These are phyloP conservation scores for Panagrolaimus sp. DNA, from an alignment of 1,140 invertebrate species.

Conservation along the genomic window DNA sequence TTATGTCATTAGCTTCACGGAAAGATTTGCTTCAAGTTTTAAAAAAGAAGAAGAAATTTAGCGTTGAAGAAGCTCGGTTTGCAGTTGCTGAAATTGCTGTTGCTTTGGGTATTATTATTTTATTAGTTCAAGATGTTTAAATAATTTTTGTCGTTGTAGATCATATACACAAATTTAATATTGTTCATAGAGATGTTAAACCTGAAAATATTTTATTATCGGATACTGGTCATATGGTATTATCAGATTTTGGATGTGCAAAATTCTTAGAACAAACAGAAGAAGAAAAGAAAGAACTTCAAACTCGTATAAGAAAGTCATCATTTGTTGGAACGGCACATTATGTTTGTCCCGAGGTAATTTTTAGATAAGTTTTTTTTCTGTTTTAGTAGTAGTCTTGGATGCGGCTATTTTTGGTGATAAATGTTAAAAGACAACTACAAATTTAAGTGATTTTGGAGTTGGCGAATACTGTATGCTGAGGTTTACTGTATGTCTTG, in stretches of 20 bases:
- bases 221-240: slow-evolving; percentile 38
- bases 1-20: slow-evolving; percentile 29
- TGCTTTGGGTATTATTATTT: slow-evolving; percentile 39
- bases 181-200: slow-evolving; percentile 43
- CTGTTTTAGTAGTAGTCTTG: too few relatives aligned
- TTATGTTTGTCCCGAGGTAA: slow-evolving; percentile 92
- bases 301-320: slow-evolving; percentile 61
- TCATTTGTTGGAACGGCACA: slow-evolving; percentile 97
- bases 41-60: slow-evolving; percentile 30
- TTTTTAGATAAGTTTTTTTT: too few relatives aligned
- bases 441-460: too few relatives aligned
- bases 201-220: slow-evolving; percentile 42
- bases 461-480: too few relatives aligned
- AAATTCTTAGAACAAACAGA: slow-evolving; percentile 18
- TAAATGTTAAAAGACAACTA: too few relatives aligned
- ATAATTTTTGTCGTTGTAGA: slow-evolving; percentile 25
- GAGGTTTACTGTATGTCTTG: too few relatives aligned
- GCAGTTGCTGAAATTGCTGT: slow-evolving; percentile 28
- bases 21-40: slow-evolving; percentile 31
- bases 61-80: slow-evolving; percentile 27
- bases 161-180: slow-evolving; percentile 33
- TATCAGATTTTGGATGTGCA: slow-evolving; percentile 46
- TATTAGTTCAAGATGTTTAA: too few relatives aligned
- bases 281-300: not conserved
- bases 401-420: too few relatives aligned